Base-by-base conservation (phyloP, 2,888 invertebrate genomes). In the Pseudococcus viburni region DNA sequence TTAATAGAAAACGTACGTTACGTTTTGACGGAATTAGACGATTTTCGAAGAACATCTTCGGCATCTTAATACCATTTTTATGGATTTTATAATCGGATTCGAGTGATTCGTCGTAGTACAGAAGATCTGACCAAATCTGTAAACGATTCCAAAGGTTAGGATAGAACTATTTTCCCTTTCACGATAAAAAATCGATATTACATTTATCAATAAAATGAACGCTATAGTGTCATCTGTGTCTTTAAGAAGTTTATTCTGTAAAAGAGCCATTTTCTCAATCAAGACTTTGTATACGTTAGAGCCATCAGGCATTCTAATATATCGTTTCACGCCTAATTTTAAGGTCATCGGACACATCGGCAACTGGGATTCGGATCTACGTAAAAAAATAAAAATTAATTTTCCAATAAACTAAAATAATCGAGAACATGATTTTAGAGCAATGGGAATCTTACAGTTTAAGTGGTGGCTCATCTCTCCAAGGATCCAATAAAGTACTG, bases 201-300 rank as follows among this genome's bases (percentile, higher is more conserved):
- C 88, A 19, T 88, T 88, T 15, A 59, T 80, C 2, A 88, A 55
- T 51, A 88, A 59, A 12, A 83, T 26, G 11, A 96, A 93, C 89
- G 95, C 95, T 90, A 95, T 95, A 0, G 96, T 96, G 91, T 97
- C 96, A 90, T 97, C 97, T 89, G 94, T 94, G 87, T 93, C 93
- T 9, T 92, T 91, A 88, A 96, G 91, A 91, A 97, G 93, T 90
- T 94, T 93, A 86, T 92, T 93, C 91, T 95, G 95, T 12, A 96
- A 92, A 3, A 93, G 92, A 83, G 94, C 92, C 91, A 96, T 92
- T 0, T 94, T 91, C 39, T 93, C 92, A 0, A 94, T 94, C 1
- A 96, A 91, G 2, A 92, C 92, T 89, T 93, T 93, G 80, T 96
- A 94, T 17, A 96, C 93, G 91, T 96, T 96, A 89, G 93, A 92